Evolutionary conservation across 2,888 invertebrate species (phyloP).

Genomic region (Leucophenga montana): DNA sequence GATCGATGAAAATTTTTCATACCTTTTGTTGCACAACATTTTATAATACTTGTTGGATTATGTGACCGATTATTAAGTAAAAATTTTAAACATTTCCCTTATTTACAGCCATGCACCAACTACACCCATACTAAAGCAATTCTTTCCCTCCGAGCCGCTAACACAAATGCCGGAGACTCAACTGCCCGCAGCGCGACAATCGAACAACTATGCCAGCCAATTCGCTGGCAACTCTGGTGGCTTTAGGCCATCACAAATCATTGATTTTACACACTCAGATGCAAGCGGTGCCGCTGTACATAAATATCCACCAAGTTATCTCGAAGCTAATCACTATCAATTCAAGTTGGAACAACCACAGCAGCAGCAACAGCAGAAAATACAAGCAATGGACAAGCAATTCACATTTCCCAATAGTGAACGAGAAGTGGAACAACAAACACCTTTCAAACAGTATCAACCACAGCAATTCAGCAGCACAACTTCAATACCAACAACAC

Average conservation of each 20-base stretch:
- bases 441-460: conserved; percentile 33
- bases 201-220: conserved; percentile 37
- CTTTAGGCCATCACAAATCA: conserved; percentile 63
- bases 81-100: not conserved
- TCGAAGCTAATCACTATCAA: conserved; percentile 49
- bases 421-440: conserved; percentile 25
- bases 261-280: conserved; percentile 65
- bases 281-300: conserved; percentile 40
- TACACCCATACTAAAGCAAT: conserved; percentile 28
- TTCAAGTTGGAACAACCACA: conserved; percentile 36
- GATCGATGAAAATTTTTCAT: too few species aligned
- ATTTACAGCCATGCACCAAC: conserved; percentile 44
- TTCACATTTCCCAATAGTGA: conserved; percentile 54
- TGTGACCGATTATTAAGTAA: not conserved
- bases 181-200: conserved; percentile 32
- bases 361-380: conserved; percentile 29
- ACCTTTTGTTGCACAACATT: too few species aligned
- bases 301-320: conserved; percentile 55
- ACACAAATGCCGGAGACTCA: conserved; percentile 17
- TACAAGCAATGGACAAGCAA: conserved; percentile 48
- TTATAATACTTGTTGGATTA: conserved; percentile 1
- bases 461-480: conserved; percentile 35
- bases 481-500: conserved; percentile 56
- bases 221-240: conserved; percentile 28
- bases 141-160: conserved; percentile 51